Percentiles rank a stretch among this genome's conserved stretches.
These are phyloP conservation scores for Leucophora obtusa DNA, from an alignment of 2,888 invertebrate species.

Conservation along the genomic window DNA sequence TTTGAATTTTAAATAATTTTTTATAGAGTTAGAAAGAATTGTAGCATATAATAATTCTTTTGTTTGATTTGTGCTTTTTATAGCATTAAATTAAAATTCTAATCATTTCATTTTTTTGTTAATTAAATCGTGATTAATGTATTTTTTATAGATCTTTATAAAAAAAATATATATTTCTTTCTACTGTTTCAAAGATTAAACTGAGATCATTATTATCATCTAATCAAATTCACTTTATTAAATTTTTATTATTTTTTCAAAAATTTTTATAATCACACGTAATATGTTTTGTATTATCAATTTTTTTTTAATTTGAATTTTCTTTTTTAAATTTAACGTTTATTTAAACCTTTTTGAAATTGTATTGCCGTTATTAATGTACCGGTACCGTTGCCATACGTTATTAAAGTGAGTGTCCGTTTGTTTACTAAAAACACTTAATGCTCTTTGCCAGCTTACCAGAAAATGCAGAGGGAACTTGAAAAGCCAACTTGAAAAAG, in stretches of 20 bases:
- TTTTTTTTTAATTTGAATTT: conserved; percentile 1
- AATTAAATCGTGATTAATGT: conserved; percentile 34
- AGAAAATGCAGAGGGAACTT: conserved; percentile 49
- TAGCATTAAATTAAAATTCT: conserved; percentile 35
- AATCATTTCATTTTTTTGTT: conserved; percentile 29
- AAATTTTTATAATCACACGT: conserved; percentile 25
- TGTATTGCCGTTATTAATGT: conserved; percentile 70
- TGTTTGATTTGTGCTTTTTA: conserved; percentile 12
- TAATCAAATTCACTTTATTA: neutral
- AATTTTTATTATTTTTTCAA: conserved; percentile 17
- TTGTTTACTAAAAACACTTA: conserved; percentile 45
- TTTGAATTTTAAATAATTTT: conserved; percentile 36
- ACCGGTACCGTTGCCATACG: conserved; percentile 78
- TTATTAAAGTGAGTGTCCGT: conserved; percentile 76
- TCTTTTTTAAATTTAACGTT: conserved; percentile 19
- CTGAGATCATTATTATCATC: conserved; percentile 52
- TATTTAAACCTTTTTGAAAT: conserved; percentile 2
- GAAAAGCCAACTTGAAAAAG: conserved; percentile 59
- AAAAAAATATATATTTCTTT: conserved; percentile 27
- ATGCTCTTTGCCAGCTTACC: conserved; percentile 29
- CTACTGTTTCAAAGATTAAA: conserved; percentile 38
- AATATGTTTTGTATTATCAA: neutral
- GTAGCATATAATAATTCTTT: conserved; percentile 2
- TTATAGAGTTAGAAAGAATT: neutral
- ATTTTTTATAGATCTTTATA: conserved; percentile 19